Evolutionary conservation across 1,140 invertebrate genomes (phyloP), one percentile per base, ranked within the genome.

Genomic region (Micrasema minimum): DNA sequence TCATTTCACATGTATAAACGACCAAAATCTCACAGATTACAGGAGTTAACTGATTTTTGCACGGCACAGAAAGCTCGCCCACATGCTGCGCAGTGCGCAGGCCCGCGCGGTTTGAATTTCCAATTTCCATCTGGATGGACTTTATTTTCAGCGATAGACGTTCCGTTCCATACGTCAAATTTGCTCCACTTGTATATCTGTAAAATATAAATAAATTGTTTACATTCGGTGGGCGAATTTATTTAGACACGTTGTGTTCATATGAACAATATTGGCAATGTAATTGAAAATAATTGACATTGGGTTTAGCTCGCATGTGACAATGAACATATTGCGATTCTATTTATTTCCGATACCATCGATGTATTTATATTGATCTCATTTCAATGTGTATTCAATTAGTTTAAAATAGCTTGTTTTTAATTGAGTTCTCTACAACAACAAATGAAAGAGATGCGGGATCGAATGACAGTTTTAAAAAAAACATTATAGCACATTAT

Each of bases 1-100:
- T 69, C 72, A 67, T 74, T 70, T 74, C 72, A 43, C 62, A 66
- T 70, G 72, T 48, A 74, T 74, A 74, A 55, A 43, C 45, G 38
- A 65, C 41, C 41, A 71, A 71, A 71, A 74, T 74, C 51, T 26
- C 46, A 57, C 57, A 22, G 22, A 62, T 43, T 22, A 5, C 41
- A 10, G 11, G 38, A 23, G 57, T 22, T 12, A 62, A 38, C 31
- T 18, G 69, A 53, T 73, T 73, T 73, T 66, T 37, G 72, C 71
- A 72, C 62, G 50, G 14, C 57, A 22, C 64, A 18, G 64, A 51
- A 6, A 65, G 48, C 46, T 26, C 64, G 46, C 46, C 64, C 46
- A 51, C 64, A 16, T 16, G 41, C 23, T 37, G 51, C 31, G 11
- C 12, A 4, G 23, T 14, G 51, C 37, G 37, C 51, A 38, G 38